Conservation (phyloP, 1,140 invertebrate genomes). For the Octopus bimaculoides region DNA sequence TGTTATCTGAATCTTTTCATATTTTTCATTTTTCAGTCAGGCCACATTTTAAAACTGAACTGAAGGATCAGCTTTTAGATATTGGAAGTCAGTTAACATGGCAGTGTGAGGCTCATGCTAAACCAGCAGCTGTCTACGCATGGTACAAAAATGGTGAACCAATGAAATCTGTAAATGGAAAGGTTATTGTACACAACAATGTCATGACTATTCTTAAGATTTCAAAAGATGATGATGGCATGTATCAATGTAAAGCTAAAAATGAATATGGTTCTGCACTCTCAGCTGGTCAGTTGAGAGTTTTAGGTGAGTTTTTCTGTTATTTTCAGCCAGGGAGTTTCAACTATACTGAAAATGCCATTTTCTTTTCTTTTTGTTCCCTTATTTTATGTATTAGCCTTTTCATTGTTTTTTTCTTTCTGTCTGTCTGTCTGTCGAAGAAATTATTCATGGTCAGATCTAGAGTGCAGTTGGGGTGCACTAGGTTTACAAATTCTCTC, state of each 20-base stretch:
- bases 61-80: constrained; percentile 86
- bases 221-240: constrained; percentile 60
- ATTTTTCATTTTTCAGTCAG: constrained; percentile 64
- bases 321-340: too few species aligned
- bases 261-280: constrained; percentile 85
- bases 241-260: constrained; percentile 89
- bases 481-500: too few species aligned
- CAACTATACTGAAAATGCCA: too few species aligned
- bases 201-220: constrained; percentile 18
- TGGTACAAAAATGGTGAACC: constrained; percentile 76
- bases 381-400: too few species aligned
- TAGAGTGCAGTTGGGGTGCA: too few species aligned
- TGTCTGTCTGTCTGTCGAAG: too few species aligned
- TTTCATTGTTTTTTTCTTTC: too few species aligned
- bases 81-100: constrained; percentile 76
- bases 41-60: constrained; percentile 88
- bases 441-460: too few species aligned
- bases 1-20: background rate
- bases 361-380: too few species aligned
- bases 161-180: constrained; percentile 56
- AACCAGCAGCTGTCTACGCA: constrained; percentile 85
- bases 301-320: constrained; percentile 53
- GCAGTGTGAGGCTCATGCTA: constrained; percentile 94
- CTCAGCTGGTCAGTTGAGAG: constrained; percentile 84
- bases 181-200: constrained; percentile 17